Conservation (phyloP, 2,888 invertebrate species). For the Falcaria lacertinaria region DNA sequence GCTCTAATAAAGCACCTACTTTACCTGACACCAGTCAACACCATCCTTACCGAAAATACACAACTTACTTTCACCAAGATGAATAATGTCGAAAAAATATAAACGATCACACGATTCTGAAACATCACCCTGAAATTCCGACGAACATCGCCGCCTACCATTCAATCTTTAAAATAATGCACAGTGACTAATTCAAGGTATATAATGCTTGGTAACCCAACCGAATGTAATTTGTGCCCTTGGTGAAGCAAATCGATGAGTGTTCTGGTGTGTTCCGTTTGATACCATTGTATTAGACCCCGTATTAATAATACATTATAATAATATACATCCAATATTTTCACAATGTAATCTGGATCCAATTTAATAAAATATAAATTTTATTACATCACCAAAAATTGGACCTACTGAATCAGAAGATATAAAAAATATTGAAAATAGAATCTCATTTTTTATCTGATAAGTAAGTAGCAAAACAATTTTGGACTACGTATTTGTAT, state of each 20-base stretch:
- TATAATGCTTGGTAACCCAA: constrained; percentile 7
- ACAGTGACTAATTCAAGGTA: constrained; percentile 4
- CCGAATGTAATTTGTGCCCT: constrained; percentile 14
- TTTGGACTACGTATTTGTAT: no score
- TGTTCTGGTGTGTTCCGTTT: constrained; percentile 6
- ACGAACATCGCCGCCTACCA: not conserved
- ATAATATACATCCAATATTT: no score
- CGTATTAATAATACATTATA: not conserved
- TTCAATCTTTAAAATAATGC: not conserved
- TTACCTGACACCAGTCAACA: no score
- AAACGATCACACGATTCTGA: not conserved
- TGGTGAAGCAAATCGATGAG: constrained; percentile 12
- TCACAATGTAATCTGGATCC: no score
- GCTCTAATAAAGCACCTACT: no score
- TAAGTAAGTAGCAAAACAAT: no score
- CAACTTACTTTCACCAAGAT: not conserved
- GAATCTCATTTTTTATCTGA: no score
- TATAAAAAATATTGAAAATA: no score
- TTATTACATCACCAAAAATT: no score
- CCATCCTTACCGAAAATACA: no score
- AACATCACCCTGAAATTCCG: not conserved
- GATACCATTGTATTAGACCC: constrained; percentile 1
- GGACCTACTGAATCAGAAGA: no score
- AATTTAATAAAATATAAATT: no score
- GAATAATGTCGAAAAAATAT: not conserved